Base-by-base conservation (phyloP, 2,797 vertebrate genomes). In the Hyperoplus immaculatus region DNA sequence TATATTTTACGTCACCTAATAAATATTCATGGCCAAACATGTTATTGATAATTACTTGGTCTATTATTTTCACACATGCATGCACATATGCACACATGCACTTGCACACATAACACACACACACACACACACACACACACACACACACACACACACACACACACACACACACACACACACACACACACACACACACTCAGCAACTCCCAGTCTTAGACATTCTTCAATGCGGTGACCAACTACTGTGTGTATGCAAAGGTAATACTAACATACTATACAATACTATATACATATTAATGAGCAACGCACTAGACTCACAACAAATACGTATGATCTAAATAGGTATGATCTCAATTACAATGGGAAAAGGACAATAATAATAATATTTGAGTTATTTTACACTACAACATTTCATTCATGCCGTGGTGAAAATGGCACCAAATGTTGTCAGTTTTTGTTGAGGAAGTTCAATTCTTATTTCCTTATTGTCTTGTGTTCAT, bases 1-100 rank as follows among this genome's bases (percentile, higher is more conserved):
- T 73, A 84, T 15, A 29, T 77, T 75, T 87, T n/a, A 63, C 64
- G 43, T 59, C 42, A 55, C 57, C 65, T 6, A 87, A 87, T 88
- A 88, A 85, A 84, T 55, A 66, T 10, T 81, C 51, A 47, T 55
- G 42, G 29, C 4, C 12, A 66, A 72, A 78, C 36, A 9, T 69
- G 56, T 45, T 54, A 13, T 6, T 51, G 3, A 55, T 47, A 38
- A 41, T 38, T 36, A 8, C 39, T 43, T 38, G 29, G 6, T 50
- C 53, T 14, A 14, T 55, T 49, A 16, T 60, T 72, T 75, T 64
- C 6, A 53, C 49, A 39, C 21, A 21, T 21, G 21, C 21, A 1
- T 21, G 21, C 0, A 3, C 29, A 29, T 21, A 21, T 21, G 21
- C 29, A 21, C 21, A 21, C 21, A 21, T n/a, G n/a, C n/a, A n/a